Base-by-base conservation (phyloP, 1,140 invertebrate species). In the Macrotrachela quadricornifera region DNA sequence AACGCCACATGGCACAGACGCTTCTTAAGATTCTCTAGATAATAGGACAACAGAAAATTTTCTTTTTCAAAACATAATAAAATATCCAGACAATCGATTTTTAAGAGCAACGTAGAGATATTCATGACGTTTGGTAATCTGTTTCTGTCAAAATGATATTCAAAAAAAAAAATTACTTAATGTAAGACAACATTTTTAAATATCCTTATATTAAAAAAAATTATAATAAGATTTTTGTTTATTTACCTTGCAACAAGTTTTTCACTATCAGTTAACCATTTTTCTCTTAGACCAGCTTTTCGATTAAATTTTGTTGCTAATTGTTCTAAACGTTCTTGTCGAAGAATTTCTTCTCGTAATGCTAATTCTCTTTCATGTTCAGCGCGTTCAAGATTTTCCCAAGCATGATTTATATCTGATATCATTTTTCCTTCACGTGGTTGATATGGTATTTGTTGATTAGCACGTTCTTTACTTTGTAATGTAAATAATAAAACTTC, bases 181-280 rank as follows among this genome's bases (percentile, higher is more conserved):
- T n/a, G n/a, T n/a, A n/a, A n/a, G n/a, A n/a, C n/a, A n/a, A n/a
- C n/a, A n/a, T n/a, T n/a, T n/a, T n/a, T n/a, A n/a, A n/a, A n/a
- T n/a, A n/a, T n/a, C n/a, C n/a, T n/a, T n/a, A n/a, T n/a, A n/a
- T n/a, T n/a, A n/a, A n/a, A n/a, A n/a, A n/a, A n/a, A n/a, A n/a
- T n/a, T n/a, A n/a, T n/a, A n/a, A n/a, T n/a, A n/a, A n/a, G n/a
- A n/a, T n/a, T n/a, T n/a, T 44, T n/a, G 36, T 30, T 11, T 11
- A 47, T 14, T 18, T 30, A 37, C 58, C 79, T 76, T 30, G 85
- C 88, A 0, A 99, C 92, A 37, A 99, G 74, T 3, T 92, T 77
- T 69, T 99, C 94, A 72, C 97, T 97, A 73, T 99, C 94, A 46
- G 84, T 91, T 17, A 99, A 71, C 94, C 94, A 99, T 0, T 88